Conservation (phyloP, 1,140 invertebrate genomes). For the Drepana arcuata region DNA sequence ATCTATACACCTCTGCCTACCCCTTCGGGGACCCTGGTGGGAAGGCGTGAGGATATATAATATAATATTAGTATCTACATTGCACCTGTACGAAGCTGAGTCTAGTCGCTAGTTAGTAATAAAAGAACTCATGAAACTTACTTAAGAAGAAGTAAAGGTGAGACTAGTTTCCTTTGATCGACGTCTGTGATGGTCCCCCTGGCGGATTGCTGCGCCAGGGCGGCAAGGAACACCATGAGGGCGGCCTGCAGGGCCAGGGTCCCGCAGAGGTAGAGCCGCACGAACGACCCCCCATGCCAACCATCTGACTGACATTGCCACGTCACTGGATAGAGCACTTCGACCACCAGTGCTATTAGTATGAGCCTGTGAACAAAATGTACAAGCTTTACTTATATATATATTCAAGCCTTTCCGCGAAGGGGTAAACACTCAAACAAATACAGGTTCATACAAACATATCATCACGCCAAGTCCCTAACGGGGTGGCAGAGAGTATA, state of each 20-base stretch:
- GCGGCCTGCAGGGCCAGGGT: constrained; percentile 75
- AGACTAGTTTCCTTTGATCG: constrained; percentile 75
- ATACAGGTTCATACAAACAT: no score
- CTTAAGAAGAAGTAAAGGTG: constrained; percentile 79
- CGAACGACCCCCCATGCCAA: constrained; percentile 78
- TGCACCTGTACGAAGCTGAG: no score
- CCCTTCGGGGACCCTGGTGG: no score
- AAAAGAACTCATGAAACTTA: constrained; percentile 50
- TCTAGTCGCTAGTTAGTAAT: background rate
- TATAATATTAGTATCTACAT: no score
- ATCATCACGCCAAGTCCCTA: no score
- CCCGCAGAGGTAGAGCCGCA: constrained; percentile 78
- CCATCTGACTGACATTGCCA: constrained; percentile 78
- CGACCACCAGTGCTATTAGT: constrained; percentile 76
- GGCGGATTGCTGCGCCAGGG: constrained; percentile 79
- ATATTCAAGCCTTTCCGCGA: no score
- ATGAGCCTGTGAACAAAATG: constrained; percentile 72
- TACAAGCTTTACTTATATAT: no score
- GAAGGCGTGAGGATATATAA: no score
- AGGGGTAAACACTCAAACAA: no score
- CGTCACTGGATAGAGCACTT: constrained; percentile 62
- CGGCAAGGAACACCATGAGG: constrained; percentile 75
- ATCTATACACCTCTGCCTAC: no score
- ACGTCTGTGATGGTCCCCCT: constrained; percentile 81
- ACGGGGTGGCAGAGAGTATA: no score